A percentile compares a stretch with the other conserved stretches of the same genome.
phyloP scores from a whole-genome alignment of 30 jellyfish, hydroid and myxozoan genomes.

The Cassiopea andromeda region DNA sequence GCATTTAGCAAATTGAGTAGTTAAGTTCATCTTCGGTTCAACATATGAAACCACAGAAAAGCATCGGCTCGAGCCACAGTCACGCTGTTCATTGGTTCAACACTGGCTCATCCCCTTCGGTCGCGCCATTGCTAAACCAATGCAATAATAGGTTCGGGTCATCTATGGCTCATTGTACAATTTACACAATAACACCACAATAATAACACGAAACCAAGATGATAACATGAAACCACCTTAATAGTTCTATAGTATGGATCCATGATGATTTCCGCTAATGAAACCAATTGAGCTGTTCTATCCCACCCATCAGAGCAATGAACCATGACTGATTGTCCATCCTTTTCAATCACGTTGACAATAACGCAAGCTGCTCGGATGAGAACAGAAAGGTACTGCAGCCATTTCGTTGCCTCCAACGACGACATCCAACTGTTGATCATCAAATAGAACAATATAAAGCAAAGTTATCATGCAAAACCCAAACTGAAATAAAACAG shows the following conservation, averaged over 20 bases:
- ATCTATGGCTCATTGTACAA: too few relatives aligned
- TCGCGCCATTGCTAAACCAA: too few relatives aligned
- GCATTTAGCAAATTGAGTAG: too few relatives aligned
- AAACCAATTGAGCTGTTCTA: slow-evolving; percentile 89
- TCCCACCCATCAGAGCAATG: slow-evolving; percentile 99
- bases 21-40: too few relatives aligned
- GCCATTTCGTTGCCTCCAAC: slow-evolving; percentile 90
- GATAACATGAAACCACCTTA: slow-evolving; percentile 47
- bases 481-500: too few relatives aligned
- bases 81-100: too few relatives aligned
- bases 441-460: too few relatives aligned
- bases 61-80: too few relatives aligned
- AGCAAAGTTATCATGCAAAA: too few relatives aligned
- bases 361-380: slow-evolving; percentile 69
- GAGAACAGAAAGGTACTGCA: slow-evolving; percentile 80
- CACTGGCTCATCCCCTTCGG: too few relatives aligned
- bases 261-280: slow-evolving; percentile 83
- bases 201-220: background rate
- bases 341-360: slow-evolving; percentile 77
- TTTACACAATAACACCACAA: background rate
- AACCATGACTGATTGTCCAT: slow-evolving; percentile 79
- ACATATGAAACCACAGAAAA: too few relatives aligned
- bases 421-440: slow-evolving; percentile 91
- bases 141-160: too few relatives aligned
- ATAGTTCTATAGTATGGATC: slow-evolving; percentile 95